Evolutionary conservation across 2,888 invertebrate species (phyloP).

Genomic region (Acanthacorydalis orientalis): DNA sequence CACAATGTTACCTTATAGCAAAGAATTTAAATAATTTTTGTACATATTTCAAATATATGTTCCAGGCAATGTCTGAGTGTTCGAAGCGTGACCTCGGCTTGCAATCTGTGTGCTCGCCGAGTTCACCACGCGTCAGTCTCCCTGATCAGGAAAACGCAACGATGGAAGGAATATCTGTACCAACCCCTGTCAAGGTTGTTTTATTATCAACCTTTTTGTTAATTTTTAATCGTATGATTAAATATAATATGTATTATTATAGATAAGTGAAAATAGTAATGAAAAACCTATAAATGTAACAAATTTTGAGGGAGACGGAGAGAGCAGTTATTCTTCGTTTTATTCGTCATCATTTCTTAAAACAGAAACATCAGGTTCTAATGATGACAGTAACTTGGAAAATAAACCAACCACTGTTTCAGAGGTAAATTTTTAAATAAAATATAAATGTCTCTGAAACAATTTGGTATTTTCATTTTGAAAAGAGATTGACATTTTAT

Average conservation of each 20-base stretch:
- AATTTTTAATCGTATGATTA: background rate
- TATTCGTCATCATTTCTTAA: conserved; percentile 55
- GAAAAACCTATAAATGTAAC: conserved; percentile 24
- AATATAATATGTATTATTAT: conserved; percentile 1
- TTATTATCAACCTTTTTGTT: background rate
- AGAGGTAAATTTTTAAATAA: conserved; percentile 12
- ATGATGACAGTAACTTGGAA: conserved; percentile 16
- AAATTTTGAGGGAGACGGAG: conserved; percentile 26
- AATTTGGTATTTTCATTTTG: no score
- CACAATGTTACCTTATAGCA: background rate
- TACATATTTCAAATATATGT: conserved; percentile 8
- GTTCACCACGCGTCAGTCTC: conserved; percentile 26
- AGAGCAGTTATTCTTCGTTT: conserved; percentile 50
- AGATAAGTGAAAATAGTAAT: conserved; percentile 13
- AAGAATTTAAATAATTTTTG: background rate
- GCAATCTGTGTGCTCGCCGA: conserved; percentile 27
- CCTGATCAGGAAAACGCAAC: conserved; percentile 13
- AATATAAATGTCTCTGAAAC: no score
- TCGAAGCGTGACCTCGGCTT: conserved; percentile 36
- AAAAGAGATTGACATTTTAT: no score
- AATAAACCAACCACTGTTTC: conserved; percentile 5
- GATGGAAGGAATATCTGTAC: background rate
- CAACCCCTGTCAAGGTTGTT: conserved; percentile 3
- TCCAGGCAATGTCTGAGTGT: conserved; percentile 36
- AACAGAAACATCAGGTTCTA: conserved; percentile 36